These are phyloP conservation scores for Willisornis vidua DNA, from an alignment of 2,113 vertebrate genomes.

Conservation along the genomic window DNA sequence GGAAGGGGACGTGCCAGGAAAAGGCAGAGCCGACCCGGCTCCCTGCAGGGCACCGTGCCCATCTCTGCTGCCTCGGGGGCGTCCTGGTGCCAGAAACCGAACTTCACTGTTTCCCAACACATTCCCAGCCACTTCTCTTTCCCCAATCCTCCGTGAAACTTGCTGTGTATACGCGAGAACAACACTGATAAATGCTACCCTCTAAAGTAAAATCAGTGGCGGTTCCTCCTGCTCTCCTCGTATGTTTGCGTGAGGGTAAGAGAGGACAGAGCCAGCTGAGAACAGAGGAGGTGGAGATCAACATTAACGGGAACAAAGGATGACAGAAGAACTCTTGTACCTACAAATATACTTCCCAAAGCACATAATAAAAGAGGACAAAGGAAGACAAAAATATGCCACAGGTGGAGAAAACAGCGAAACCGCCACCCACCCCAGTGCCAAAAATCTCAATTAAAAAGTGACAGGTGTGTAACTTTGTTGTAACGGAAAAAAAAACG, in stretches of 20 bases:
- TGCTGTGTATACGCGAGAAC: background rate
- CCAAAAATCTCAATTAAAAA: background rate
- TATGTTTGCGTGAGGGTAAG: background rate
- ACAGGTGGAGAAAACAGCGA: background rate
- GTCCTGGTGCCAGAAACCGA: rapidly evolving
- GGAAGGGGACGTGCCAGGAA: background rate
- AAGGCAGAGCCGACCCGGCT: rapidly evolving
- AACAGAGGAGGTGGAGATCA: background rate
- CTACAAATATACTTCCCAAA: background rate
- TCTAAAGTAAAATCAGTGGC: background rate
- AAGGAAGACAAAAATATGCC: background rate
- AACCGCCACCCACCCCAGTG: background rate
- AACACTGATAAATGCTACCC: background rate
- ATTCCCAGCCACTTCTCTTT: background rate
- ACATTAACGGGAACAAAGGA: background rate
- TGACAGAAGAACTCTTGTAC: background rate
- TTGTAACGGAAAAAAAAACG: background rate
- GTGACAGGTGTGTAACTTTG: background rate
- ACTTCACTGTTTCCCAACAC: rapidly evolving
- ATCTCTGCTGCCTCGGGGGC: background rate
- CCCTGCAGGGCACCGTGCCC: background rate
- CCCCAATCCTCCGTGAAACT: background rate
- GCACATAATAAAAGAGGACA: background rate
- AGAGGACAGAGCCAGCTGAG: background rate
- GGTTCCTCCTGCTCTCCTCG: background rate